Percentiles rank a stretch among this genome's conserved stretches.
Conservation (phyloP, 92 coral and sea anemone genomes). For the Siderastrea siderea region DNA sequence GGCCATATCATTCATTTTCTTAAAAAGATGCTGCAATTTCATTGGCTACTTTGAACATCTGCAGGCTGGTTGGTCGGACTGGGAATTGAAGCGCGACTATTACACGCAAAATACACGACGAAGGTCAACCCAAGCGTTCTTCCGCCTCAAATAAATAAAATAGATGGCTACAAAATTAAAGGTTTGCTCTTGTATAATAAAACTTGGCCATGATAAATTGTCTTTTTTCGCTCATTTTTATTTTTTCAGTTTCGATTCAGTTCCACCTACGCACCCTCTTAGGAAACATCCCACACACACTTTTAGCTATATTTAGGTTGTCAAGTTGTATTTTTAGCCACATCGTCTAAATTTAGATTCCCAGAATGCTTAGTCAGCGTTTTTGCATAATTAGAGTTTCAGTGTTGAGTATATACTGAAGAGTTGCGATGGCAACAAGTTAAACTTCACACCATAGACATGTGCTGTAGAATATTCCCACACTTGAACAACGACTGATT, state of each 20-base stretch:
- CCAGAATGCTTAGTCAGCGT: constrained; percentile 10
- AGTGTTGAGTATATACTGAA: background rate
- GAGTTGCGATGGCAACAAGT: background rate
- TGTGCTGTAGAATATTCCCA: background rate
- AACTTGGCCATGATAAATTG: background rate
- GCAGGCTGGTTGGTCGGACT: constrained; percentile 4
- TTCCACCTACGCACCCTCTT: constrained; percentile 1
- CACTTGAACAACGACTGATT: background rate
- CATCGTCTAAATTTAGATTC: constrained; percentile 8
- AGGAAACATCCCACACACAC: constrained; percentile 1
- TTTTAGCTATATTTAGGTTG: constrained; percentile 21
- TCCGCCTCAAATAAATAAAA: background rate
- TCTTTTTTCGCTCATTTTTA: background rate
- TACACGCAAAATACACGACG: background rate
- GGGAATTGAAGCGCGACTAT: background rate
- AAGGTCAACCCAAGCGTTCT: background rate
- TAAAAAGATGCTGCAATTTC: background rate
- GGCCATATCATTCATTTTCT: constrained; percentile 11
- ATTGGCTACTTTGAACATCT: constrained; percentile 33
- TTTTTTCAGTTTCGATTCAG: background rate
- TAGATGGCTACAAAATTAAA: background rate
- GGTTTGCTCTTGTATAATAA: background rate
- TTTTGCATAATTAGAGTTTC: background rate
- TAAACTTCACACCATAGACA: background rate
- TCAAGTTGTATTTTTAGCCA: constrained; percentile 13